Base-by-base conservation (phyloP, 2,888 invertebrate species). In the Agrochola litura region DNA sequence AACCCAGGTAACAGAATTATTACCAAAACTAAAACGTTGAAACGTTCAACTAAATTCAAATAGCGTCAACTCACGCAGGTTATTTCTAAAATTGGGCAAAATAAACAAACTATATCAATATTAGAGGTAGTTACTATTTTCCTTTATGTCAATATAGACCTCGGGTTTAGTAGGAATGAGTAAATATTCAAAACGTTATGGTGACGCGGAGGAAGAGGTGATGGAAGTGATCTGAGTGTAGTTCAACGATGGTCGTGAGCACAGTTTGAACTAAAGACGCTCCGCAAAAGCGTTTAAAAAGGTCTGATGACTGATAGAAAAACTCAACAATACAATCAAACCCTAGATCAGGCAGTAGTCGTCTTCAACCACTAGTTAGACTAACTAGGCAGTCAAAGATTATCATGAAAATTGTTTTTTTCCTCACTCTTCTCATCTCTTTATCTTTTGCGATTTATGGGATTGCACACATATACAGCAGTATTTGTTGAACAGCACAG, bases 91-190 rank as follows among this genome's bases (percentile, higher is more conserved):
- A 80, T 84, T 75, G 79, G 69, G 71, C 75, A 75, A 68, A 83
- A 81, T 64, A 81, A 84, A 85, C 83, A 73, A 82, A 77, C 83
- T 82, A 52, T 82, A 87, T 83, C 85, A 88, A 87, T 86, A 79
- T 87, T 88, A 79, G 87, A n/a, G n/a, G 67, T 79, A 60, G 68
- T 81, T 84, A 81, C 74, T 78, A 84, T 77, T 84, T 88, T 86
- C 83, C 81, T 85, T 86, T 86, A 83, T 82, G 86, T 89, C 89
- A 89, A 89, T 87, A 86, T 66, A 83, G 81, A 82, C 76, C 78
- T 82, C 76, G 81, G 74, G 76, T 76, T 82, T 79, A 66, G 87
- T 86, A 46, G 12, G 64, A 49, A 37, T 19, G 22, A 46, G 61
- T 79, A 88, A 90, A 90, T 89, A 90, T 86, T 85, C 81, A 80